These are phyloP conservation scores for Seriola aureovittata DNA, from an alignment of 2,113 vertebrate species.

Conservation along the genomic window DNA sequence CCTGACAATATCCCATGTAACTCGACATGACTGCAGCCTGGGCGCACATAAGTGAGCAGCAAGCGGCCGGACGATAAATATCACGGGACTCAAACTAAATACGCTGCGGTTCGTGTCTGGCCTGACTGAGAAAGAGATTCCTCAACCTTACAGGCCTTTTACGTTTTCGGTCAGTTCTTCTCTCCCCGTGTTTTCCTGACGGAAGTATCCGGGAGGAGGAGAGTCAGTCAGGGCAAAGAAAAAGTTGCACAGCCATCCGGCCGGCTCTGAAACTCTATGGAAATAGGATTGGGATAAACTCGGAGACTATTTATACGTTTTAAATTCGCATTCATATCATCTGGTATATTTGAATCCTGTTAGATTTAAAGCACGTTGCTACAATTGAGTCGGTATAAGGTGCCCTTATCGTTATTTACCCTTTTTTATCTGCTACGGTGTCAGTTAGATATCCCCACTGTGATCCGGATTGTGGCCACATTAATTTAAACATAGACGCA, in stretches of 20 bases:
- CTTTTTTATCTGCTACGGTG: not conserved
- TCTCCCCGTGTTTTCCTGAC: constrained; percentile 82
- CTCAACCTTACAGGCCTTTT: constrained; percentile 66
- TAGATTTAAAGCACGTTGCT: not conserved
- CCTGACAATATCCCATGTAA: not conserved
- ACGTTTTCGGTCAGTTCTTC: constrained; percentile 49
- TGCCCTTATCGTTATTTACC: constrained; percentile 6
- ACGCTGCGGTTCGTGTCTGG: constrained; percentile 13
- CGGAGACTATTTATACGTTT: not conserved
- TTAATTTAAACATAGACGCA: not conserved
- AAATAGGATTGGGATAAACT: not conserved
- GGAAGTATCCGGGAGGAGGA: constrained; percentile 66
- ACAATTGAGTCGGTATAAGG: not conserved
- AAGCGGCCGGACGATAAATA: not conserved
- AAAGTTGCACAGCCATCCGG: constrained; percentile 66
- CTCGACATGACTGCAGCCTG: constrained; percentile 6
- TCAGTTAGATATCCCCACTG: not conserved
- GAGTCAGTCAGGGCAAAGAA: constrained; percentile 58
- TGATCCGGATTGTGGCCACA: not conserved
- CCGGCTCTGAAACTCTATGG: constrained; percentile 22
- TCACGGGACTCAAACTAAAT: constrained; percentile 6
- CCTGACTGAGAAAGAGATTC: constrained; percentile 32
- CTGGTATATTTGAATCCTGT: too few species aligned
- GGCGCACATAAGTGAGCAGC: constrained; percentile 6
- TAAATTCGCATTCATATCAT: too few species aligned